Evolutionary conservation across 1,140 invertebrate species (phyloP), one percentile per base, ranked within the genome.

Genomic region (Steinernema feltiae): DNA sequence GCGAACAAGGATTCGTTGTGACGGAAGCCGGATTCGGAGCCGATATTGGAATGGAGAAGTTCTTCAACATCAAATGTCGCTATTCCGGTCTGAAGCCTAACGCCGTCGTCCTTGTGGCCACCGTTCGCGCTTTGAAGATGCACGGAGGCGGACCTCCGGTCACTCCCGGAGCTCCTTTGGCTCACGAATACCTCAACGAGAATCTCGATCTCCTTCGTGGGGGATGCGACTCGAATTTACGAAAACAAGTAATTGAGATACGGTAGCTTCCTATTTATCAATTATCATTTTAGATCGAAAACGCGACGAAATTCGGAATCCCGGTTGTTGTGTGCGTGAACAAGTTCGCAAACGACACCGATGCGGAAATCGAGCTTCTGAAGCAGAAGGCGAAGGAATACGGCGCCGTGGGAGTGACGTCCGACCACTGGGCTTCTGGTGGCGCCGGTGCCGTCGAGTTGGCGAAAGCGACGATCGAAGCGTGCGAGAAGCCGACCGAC

Each of bases 11-110:
- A 21, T 94, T 92, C 87, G 95, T 98, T 1, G 91, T 97, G 0
- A 99, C 97, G 3, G 97, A 99, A 89, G 94, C 94, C 73, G 97
- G 97, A 17, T 99, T 99, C 87, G 96, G 95, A 27, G 95, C 95
- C 17, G 97, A 99, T 87, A 97, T 99, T 84, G 96, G 94, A 31
- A 94, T 98, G 92, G 97, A 99, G 88, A 99, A 99, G 87, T 98
- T 98, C 88, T 96, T 97, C 87, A 91, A 99, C 86, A 98, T 99
- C 71, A 99, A 99, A 89, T 98, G 95, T 82, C 91, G 85, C 53
- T 91, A 92, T 69, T 97, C 95, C 1, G 93, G 92, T 0, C 89
- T 92, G 46, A 81, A 89, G 21, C 95, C 97, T 0, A 92, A 93
- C 88, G 93, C 92, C 82, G 92, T 94, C 27, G 95, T 99, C 0